A percentile compares a stretch with the other conserved stretches of the same genome.
Conservation (phyloP, 2,113 vertebrate species). For the Boleophthalmus pectinirostris region DNA sequence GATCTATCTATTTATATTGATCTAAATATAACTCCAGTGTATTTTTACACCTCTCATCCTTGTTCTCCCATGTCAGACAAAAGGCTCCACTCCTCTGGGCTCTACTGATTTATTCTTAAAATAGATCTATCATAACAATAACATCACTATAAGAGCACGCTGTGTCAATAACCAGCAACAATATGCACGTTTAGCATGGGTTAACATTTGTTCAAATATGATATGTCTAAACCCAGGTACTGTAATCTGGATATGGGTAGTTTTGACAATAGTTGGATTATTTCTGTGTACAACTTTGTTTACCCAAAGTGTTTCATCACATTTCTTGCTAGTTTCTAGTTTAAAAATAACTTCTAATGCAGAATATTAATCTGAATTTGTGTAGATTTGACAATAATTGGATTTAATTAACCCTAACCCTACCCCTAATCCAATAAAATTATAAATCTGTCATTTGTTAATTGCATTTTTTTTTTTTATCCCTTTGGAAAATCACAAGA, state of each 20-base stretch:
- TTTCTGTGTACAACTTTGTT: too few relatives aligned
- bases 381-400: too few relatives aligned
- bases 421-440: neutral
- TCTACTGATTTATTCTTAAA: conserved; percentile 17
- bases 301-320: too few relatives aligned
- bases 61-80: conserved; percentile 4
- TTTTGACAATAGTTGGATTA: too few relatives aligned
- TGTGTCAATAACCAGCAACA: neutral
- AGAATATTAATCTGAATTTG: too few relatives aligned
- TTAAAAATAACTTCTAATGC: too few relatives aligned
- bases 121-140: conserved; percentile 27
- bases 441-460: neutral
- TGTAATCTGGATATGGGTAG: too few relatives aligned
- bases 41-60: conserved; percentile 30
- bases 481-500: neutral
- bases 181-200: neutral
- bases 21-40: conserved; percentile 19
- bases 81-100: neutral
- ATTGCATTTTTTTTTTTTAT: neutral
- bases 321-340: too few relatives aligned
- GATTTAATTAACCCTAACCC: too few relatives aligned
- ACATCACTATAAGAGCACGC: neutral
- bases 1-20: conserved; percentile 12
- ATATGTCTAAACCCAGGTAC: too few relatives aligned
- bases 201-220: too few relatives aligned